Evolutionary conservation across 2,888 invertebrate species (phyloP).

Genomic region (Netelia inedita): DNA sequence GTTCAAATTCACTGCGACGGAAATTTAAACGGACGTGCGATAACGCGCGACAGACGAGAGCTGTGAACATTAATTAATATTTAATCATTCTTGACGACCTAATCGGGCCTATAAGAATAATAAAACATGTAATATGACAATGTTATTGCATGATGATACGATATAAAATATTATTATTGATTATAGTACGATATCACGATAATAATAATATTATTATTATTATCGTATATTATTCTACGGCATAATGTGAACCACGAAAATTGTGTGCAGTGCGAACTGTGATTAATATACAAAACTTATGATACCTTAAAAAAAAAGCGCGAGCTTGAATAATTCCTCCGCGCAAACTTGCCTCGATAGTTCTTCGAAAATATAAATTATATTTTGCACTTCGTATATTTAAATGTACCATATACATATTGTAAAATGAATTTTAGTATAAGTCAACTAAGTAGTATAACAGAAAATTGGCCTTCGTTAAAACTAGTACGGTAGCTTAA

Average conservation of each 20-base stretch:
- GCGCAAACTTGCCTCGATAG: slow-evolving; percentile 56
- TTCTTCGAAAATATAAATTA: slow-evolving; percentile 53
- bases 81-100: slow-evolving; percentile 1
- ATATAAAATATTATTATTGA: neutral
- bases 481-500: slow-evolving; percentile 11
- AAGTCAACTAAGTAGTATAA: neutral
- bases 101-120: slow-evolving; percentile 36
- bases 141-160: neutral
- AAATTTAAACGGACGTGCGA: too few species aligned
- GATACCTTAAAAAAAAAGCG: neutral
- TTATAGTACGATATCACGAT: slow-evolving; percentile 4
- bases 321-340: slow-evolving; percentile 37
- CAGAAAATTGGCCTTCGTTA: slow-evolving; percentile 54
- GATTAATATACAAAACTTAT: slow-evolving; percentile 17
- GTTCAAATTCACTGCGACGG: too few species aligned
- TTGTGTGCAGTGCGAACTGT: slow-evolving; percentile 45
- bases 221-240: neutral
- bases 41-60: slow-evolving; percentile 1
- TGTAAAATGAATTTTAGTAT: slow-evolving; percentile 1
- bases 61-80: slow-evolving; percentile 39
- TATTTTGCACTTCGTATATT: slow-evolving; percentile 63
- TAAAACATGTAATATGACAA: slow-evolving; percentile 2
- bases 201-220: slow-evolving; percentile 20
- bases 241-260: slow-evolving; percentile 2
- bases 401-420: slow-evolving; percentile 4